Evolutionary conservation across 2,797 vertebrate species (phyloP), one percentile per base, ranked within the genome.

Genomic region (Acanthornis magna): DNA sequence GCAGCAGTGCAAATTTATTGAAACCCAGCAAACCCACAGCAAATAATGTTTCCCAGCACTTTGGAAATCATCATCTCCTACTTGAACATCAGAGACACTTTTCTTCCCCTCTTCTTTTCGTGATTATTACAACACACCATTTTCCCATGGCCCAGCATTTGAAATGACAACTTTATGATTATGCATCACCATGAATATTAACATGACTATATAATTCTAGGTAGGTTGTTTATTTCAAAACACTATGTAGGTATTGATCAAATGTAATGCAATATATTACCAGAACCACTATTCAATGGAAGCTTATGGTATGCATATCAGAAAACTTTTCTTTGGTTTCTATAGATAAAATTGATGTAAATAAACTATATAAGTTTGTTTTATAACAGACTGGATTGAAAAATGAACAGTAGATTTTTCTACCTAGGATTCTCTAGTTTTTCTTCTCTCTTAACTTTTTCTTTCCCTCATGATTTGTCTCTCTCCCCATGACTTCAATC

Each of bases 401-500:
- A 81, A 93, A 71, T 50, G 11, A 87, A 60, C 50, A 89, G 32
- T 43, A 76, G 42, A 63, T 89, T 85, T 77, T 51, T 67, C 60
- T 75, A 63, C 48, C 51, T 61, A 57, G 23, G 45, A 80, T 82
- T 87, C 48, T 51, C 25, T 43, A 85, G 53, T 20, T 73, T 92
- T 88, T 83, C 54, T 83, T 93, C 36, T 74, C n/a, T 72, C 26
- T 76, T 65, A 91, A 85, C 55, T 85, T 93, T 81, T 66, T 80
- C 61, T 60, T 32, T 86, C 70, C 47, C 76, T 88, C 12, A 30
- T 83, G 72, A 91, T 76, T 94, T 78, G 32, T 61, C 79, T 89
- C 61, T 74, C 85, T 91, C 43, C 51, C 42, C 54, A 43, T 15
- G 78, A 96, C 87, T 95, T 93, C 89, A 91, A 34, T 91, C 65